Evolutionary conservation across 2,888 invertebrate species (phyloP).

Genomic region (Stenoptilia bipunctidactyla): DNA sequence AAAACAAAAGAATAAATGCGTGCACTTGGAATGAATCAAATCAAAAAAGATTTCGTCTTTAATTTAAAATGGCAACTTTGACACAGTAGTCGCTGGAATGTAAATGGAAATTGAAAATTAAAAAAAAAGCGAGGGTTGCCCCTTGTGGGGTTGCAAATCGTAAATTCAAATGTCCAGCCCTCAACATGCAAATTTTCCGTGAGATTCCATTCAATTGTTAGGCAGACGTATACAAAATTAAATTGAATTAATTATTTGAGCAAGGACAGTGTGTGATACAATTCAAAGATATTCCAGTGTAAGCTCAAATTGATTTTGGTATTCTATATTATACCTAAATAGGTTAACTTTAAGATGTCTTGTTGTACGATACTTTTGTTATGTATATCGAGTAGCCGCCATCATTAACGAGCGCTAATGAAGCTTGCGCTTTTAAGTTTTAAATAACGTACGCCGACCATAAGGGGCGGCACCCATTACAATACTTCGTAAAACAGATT

Average conservation of each 20-base stretch:
- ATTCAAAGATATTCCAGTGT: too few species aligned
- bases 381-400: slow-evolving; percentile 43
- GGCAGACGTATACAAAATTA: slow-evolving; percentile 6
- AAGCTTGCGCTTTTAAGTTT: slow-evolving; percentile 63
- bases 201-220: slow-evolving; percentile 46
- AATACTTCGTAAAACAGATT: slow-evolving; percentile 36
- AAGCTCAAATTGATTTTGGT: too few species aligned
- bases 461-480: slow-evolving; percentile 42
- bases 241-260: neutral
- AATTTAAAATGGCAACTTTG: slow-evolving; percentile 5
- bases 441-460: slow-evolving; percentile 54
- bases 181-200: slow-evolving; percentile 62
- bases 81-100: slow-evolving; percentile 43
- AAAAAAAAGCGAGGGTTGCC: slow-evolving; percentile 61
- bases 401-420: slow-evolving; percentile 69
- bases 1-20: too few species aligned
- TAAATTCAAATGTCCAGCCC: slow-evolving; percentile 69
- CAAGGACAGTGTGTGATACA: neutral
- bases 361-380: neutral
- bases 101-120: slow-evolving; percentile 70
- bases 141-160: slow-evolving; percentile 53
- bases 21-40: too few species aligned
- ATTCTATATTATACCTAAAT: too few species aligned
- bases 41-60: slow-evolving; percentile 10
- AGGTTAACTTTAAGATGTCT: too few species aligned